phyloP scores from a whole-genome alignment of 23 tunicate genomes.

The Trididemnum miniatum region DNA sequence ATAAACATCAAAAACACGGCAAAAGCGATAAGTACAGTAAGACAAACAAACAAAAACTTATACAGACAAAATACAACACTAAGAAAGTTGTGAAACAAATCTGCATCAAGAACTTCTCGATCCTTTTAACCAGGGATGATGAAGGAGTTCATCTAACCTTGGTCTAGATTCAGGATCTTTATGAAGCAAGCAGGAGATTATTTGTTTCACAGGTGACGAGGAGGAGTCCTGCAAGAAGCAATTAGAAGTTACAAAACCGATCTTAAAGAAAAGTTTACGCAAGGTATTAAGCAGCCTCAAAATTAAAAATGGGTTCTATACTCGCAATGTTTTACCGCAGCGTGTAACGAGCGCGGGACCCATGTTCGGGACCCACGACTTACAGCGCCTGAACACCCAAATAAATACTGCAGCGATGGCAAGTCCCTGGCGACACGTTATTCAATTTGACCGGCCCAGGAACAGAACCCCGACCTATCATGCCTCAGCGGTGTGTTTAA shows the following conservation, averaged over 20 bases:
- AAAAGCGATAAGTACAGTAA: too few species aligned
- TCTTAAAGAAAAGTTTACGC: too few species aligned
- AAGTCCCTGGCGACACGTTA: neutral
- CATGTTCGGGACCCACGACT: conserved; percentile 6
- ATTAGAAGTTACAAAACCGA: too few species aligned
- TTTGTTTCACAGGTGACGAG: conserved; percentile 10
- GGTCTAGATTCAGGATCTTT: conserved; percentile 67
- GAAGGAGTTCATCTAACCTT: conserved; percentile 26
- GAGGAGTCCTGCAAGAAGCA: conserved; percentile 30
- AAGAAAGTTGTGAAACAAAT: too few species aligned
- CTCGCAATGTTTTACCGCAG: neutral
- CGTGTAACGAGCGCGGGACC: conserved; percentile 19
- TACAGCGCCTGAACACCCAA: neutral
- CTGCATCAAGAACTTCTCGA: neutral
- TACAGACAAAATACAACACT: too few species aligned
- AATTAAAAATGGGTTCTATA: too few species aligned
- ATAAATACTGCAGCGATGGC: neutral
- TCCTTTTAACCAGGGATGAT: conserved; percentile 67
- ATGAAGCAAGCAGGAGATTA: conserved; percentile 61
- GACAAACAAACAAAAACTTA: too few species aligned
- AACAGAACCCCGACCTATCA: too few species aligned
- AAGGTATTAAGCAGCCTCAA: too few species aligned
- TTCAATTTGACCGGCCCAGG: neutral
- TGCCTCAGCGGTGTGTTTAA: too few species aligned
- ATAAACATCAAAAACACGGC: too few species aligned